Conservation (phyloP, 2,797 vertebrate species). For the Coregonus suidteri region DNA sequence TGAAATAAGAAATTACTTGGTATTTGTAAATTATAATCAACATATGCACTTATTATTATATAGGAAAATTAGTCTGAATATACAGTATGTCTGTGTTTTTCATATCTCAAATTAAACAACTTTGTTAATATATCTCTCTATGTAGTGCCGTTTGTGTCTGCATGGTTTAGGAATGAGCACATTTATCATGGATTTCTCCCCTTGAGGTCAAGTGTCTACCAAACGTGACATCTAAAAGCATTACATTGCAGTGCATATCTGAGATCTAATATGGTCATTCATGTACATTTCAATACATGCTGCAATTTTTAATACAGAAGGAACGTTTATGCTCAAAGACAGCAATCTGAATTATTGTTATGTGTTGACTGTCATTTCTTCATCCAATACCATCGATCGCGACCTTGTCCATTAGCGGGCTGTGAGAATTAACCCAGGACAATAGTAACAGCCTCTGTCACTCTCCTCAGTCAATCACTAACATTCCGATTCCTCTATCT, state of each 20-base stretch:
- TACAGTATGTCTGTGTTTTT: not conserved
- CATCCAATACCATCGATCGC: not conserved
- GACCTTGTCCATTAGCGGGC: not conserved
- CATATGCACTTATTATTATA: not conserved
- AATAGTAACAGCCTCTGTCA: not conserved
- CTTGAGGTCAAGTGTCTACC: not conserved
- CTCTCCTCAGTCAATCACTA: not conserved
- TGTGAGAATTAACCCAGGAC: not conserved
- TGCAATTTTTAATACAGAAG: not conserved
- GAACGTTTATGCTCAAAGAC: not conserved
- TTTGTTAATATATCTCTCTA: not conserved
- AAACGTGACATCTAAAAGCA: not conserved
- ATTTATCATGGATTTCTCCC: not conserved
- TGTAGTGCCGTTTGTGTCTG: not conserved
- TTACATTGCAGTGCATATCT: not conserved
- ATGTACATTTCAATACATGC: not conserved
- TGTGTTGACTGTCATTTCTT: not conserved
- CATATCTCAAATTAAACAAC: not conserved
- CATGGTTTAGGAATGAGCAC: not conserved
- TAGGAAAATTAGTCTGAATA: not conserved
- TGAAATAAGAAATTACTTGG: not conserved
- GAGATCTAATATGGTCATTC: too few relatives aligned
- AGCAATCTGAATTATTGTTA: not conserved
- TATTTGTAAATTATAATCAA: not conserved
- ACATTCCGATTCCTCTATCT: not conserved